Conservation (phyloP, 1,140 invertebrate species). For the Drosophila yakuba region DNA sequence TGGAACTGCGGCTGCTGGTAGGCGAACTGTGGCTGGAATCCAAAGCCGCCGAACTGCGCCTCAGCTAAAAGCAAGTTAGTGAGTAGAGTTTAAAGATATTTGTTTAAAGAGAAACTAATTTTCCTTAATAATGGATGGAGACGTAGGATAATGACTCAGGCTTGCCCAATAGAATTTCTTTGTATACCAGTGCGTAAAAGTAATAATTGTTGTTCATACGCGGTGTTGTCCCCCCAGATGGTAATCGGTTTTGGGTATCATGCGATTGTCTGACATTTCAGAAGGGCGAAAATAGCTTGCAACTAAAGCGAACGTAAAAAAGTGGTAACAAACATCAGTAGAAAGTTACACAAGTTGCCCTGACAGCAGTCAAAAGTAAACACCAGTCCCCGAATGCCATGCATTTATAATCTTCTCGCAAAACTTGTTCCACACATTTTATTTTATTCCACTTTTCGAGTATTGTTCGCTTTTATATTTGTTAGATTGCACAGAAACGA, state of each 20-base stretch:
- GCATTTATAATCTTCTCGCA: slow-evolving; percentile 53
- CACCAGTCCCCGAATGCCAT: slow-evolving; percentile 41
- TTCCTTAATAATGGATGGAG: no score
- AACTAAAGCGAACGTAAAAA: slow-evolving; percentile 1
- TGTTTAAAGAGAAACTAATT: no score
- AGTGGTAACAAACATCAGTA: background rate
- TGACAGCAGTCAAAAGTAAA: slow-evolving; percentile 55
- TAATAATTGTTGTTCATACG: slow-evolving; percentile 11
- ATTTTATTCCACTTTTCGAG: slow-evolving; percentile 2
- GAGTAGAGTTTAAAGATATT: background rate
- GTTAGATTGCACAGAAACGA: slow-evolving; percentile 26
- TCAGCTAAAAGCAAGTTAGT: slow-evolving; percentile 6
- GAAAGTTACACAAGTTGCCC: slow-evolving; percentile 16
- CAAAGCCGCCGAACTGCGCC: slow-evolving; percentile 58
- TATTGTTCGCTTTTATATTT: slow-evolving; percentile 12
- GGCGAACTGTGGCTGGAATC: slow-evolving; percentile 38
- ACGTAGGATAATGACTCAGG: no score
- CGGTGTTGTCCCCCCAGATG: background rate
- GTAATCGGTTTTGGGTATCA: slow-evolving; percentile 19
- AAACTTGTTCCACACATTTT: slow-evolving; percentile 61
- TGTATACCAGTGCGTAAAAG: slow-evolving; percentile 1
- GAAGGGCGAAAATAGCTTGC: background rate
- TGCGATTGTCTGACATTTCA: background rate
- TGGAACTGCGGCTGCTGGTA: slow-evolving; percentile 19
- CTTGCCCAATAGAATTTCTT: background rate